Evolutionary conservation across 1,140 invertebrate species (phyloP), one percentile per base, ranked within the genome.

Genomic region (Vollenhovia emeryi): DNA sequence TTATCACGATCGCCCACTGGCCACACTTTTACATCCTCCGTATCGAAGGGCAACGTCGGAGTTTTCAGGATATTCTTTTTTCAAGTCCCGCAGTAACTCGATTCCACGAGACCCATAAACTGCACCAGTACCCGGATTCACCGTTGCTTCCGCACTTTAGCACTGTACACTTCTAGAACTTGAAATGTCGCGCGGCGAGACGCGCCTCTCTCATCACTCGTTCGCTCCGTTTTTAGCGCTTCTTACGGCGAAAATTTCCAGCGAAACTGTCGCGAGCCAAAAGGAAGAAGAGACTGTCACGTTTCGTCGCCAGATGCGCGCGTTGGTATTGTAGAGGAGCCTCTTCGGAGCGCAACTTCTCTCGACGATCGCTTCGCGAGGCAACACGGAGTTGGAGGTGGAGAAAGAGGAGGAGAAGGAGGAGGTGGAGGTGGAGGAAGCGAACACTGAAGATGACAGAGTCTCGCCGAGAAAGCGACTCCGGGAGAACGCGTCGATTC

Each of bases 111-210:
- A 52, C 64, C 36, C 50, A 30, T 18, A 24, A 71, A 43, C 36
- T 40, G 18, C 48, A 71, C 48, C 57, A 27, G 27, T 36, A 75
- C 13, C 11, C 30, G 45, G 21, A 52, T 76, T 52, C 59, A 79
- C 45, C 30, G 62, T 55, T 45, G 21, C 48, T 33, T 36, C 24
- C 66, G 55, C 66, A 66, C 40, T 80, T 57, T 18, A 45, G 50
- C 78, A 82, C 66, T 71, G 50, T 33, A 24, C 78, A 80, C 33
- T 82, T 33, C 27, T 21, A 43, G 27, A 82, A 69, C 64, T 80
- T 43, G 5, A 55, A 80, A 57, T 27, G 78, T 60, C 60, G 60
- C 60, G 33, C n/a, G 15, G 62, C 15, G 11, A 80, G 33, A 69
- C 36, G 24, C 24, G 21, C 18, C 33, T n/a, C 33, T 69, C 45